Base-by-base conservation (phyloP, 2,113 vertebrate genomes). In the Halcyon malimbica region DNA sequence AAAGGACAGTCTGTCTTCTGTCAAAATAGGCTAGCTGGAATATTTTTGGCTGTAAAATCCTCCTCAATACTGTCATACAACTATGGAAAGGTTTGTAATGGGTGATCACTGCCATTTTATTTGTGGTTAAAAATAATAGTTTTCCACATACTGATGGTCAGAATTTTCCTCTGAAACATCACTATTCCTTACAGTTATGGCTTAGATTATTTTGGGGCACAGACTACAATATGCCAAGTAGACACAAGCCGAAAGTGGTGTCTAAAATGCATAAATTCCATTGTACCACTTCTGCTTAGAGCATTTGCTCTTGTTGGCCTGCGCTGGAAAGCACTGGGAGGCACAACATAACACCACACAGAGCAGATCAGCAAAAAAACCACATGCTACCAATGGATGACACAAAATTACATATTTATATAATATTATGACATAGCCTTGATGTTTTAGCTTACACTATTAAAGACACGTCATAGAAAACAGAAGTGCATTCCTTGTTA, bases 1-100 rank as follows among this genome's bases (percentile, higher is more conserved):
- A 33, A 77, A 70, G 33, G 24, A 69, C 71, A 85, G 64, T 53
- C 44, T 89, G 41, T 89, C 63, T 93, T 91, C 86, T 80, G 79
- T 92, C 70, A 89, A 97, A 96, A 96, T 17, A 83, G 90, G 94
- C 90, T 95, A 96, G 79, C n/a, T 80, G 70, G 82, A 97, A 77
- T 95, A 85, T 96, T 97, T 98, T 90, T 90, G 70, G 50, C 42
- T 28, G 64, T 86, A 60, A 78, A 92, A 97, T 93, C 75, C 73
- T 95, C 89, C 95, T 95, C 85, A 85, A 88, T 92, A 87, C 88
- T 92, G 74, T 96, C 96, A 96, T 68, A 97, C 87, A 98, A 95
- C 74, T 83, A 87, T 60, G 81, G 97, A 94, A 56, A 97, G 84
- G 90, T 98, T 97, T 97, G 11, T 41, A 77, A 81, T 33, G 50